Evolutionary conservation across 2,888 invertebrate genomes (phyloP).

Genomic region (Cantharis nigra): DNA sequence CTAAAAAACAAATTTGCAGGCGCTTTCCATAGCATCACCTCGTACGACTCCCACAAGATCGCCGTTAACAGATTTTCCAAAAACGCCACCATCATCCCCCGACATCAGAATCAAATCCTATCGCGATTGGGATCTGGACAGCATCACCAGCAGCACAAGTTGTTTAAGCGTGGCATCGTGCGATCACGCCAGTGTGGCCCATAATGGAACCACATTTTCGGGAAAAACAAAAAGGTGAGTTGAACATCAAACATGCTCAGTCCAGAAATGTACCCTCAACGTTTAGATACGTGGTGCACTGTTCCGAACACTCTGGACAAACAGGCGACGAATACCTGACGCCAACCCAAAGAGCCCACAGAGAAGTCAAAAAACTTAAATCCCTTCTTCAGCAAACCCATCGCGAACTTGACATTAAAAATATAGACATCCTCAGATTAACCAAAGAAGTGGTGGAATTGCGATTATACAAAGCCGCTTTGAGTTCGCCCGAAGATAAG

Average conservation of each 20-base stretch:
- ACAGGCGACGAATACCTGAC: slow-evolving; percentile 84
- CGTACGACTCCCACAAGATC: slow-evolving; percentile 45
- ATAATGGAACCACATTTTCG: slow-evolving; percentile 64
- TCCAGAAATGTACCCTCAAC: neutral
- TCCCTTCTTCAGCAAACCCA: slow-evolving; percentile 73
- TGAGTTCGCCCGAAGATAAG: slow-evolving; percentile 79
- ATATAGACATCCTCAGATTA: slow-evolving; percentile 75
- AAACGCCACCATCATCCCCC: slow-evolving; percentile 47
- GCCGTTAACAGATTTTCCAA: slow-evolving; percentile 42
- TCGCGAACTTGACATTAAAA: slow-evolving; percentile 78
- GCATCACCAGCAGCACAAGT: slow-evolving; percentile 78
- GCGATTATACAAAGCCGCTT: slow-evolving; percentile 77
- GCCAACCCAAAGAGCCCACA: slow-evolving; percentile 84
- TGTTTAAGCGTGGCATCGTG: slow-evolving; percentile 79
- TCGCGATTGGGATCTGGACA: slow-evolving; percentile 68
- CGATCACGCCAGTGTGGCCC: slow-evolving; percentile 81
- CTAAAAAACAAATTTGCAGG: slow-evolving; percentile 37
- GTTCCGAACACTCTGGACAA: slow-evolving; percentile 77
- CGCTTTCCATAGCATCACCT: slow-evolving; percentile 50
- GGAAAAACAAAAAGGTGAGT: slow-evolving; percentile 56
- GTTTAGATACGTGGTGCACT: slow-evolving; percentile 79
- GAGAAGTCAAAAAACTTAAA: slow-evolving; percentile 78
- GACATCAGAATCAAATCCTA: slow-evolving; percentile 33
- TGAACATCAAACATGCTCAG: neutral
- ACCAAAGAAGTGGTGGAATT: slow-evolving; percentile 74